These are phyloP conservation scores for Lepidostoma basale DNA, from an alignment of 1,140 invertebrate genomes.

Conservation along the genomic window DNA sequence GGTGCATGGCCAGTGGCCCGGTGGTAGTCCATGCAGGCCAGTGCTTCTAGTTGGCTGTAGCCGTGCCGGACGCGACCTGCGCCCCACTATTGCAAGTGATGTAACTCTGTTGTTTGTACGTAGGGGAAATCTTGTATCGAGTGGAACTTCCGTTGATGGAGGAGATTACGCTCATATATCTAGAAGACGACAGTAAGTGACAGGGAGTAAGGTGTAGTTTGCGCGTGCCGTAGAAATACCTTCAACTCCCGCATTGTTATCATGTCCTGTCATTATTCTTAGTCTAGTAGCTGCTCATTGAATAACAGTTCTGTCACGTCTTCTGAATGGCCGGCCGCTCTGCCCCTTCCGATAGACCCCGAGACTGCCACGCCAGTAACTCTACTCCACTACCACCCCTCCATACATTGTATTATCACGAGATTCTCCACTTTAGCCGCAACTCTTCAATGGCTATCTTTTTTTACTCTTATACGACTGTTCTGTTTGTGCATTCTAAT, in stretches of 20 bases:
- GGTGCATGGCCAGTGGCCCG: conserved; percentile 24
- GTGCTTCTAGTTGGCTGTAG: conserved; percentile 62
- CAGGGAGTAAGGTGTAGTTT: conserved; percentile 64
- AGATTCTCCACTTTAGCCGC: too few relatives aligned
- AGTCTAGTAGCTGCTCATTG: conserved; percentile 62
- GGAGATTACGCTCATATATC: conserved; percentile 87
- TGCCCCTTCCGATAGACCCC: conserved; percentile 9
- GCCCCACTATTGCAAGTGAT: conserved; percentile 41
- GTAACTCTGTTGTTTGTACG: conserved; percentile 71
- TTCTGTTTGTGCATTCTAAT: too few relatives aligned
- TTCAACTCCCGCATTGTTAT: conserved; percentile 63
- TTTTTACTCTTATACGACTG: too few relatives aligned
- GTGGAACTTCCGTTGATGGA: conserved; percentile 88
- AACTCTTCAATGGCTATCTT: too few relatives aligned
- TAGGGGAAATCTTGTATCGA: conserved; percentile 86
- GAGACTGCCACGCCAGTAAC: conserved; percentile 13
- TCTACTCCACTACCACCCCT: neutral
- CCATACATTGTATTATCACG: neutral
- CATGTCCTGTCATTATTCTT: conserved; percentile 59
- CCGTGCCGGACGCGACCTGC: conserved; percentile 44
- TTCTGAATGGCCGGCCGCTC: conserved; percentile 39
- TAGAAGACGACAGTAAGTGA: conserved; percentile 72
- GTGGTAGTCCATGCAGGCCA: conserved; percentile 48
- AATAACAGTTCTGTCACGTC: conserved; percentile 59
- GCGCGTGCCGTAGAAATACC: conserved; percentile 63